Percentiles rank a stretch among this genome's conserved stretches.
phyloP scores from a whole-genome alignment of 2,888 invertebrate genomes.

The Choristoneura rosaceana region DNA sequence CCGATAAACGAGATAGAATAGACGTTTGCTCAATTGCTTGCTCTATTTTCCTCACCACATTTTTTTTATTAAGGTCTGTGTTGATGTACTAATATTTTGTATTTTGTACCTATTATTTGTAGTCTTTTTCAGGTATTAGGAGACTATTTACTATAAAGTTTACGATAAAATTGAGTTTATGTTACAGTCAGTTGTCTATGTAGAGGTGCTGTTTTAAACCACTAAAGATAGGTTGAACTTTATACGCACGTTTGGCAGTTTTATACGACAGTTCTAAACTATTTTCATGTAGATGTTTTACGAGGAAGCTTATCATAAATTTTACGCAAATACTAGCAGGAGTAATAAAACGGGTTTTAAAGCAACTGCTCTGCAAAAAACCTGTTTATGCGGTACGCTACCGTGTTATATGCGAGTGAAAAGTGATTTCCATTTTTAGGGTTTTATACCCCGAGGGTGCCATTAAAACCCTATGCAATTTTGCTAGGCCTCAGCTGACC shows the following conservation, averaged over 20 bases:
- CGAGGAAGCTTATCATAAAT: constrained; percentile 57
- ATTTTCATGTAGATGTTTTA: constrained; percentile 35
- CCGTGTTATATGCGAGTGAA: not conserved
- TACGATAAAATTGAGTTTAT: not conserved
- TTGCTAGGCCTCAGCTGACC: too few species aligned
- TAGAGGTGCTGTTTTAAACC: not conserved
- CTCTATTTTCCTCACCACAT: too few species aligned
- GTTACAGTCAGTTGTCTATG: not conserved
- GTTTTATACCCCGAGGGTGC: too few species aligned
- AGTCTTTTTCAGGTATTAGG: too few species aligned
- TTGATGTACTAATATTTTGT: too few species aligned
- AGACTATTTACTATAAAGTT: too few species aligned
- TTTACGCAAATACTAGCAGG: constrained; percentile 53
- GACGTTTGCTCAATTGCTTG: too few species aligned
- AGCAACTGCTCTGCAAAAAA: constrained; percentile 44
- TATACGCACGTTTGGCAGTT: constrained; percentile 16
- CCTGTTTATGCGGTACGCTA: not conserved
- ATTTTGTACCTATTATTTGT: too few species aligned
- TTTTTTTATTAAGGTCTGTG: too few species aligned
- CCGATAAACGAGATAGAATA: too few species aligned
- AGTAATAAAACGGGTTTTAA: constrained; percentile 54
- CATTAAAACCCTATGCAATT: too few species aligned
- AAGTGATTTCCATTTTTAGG: not conserved
- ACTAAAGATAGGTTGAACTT: constrained; percentile 1
- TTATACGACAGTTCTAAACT: constrained; percentile 13